Percentiles rank a stretch among this genome's conserved stretches.
Conservation (phyloP, 2,113 vertebrate genomes). For the Albula goreensis region DNA sequence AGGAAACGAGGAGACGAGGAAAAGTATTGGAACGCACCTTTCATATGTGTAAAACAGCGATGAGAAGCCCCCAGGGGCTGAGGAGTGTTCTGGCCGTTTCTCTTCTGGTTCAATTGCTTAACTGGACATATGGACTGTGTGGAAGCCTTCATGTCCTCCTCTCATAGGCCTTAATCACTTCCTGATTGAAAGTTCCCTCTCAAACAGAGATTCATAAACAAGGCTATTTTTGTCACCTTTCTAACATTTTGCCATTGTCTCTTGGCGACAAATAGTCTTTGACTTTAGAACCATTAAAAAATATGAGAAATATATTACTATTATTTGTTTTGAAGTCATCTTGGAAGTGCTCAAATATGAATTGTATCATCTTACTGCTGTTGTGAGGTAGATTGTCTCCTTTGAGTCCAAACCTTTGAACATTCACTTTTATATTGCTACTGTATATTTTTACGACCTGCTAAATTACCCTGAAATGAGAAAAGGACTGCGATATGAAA, state of each 20-base stretch:
- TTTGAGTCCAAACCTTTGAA: not conserved
- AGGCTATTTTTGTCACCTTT: not conserved
- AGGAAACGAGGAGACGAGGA: no score
- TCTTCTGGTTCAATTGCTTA: slow-evolving; percentile 62
- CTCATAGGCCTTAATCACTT: slow-evolving; percentile 72
- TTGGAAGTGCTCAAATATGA: not conserved
- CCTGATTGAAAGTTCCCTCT: slow-evolving; percentile 58
- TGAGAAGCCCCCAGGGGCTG: not conserved
- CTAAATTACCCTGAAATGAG: slow-evolving; percentile 50
- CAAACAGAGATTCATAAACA: not conserved
- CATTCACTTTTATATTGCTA: slow-evolving; percentile 4
- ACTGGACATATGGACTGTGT: slow-evolving; percentile 69
- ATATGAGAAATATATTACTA: not conserved
- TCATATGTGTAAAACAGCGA: no score
- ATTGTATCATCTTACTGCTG: not conserved
- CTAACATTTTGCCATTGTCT: not conserved
- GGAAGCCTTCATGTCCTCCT: slow-evolving; percentile 71
- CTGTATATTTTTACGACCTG: slow-evolving; percentile 44
- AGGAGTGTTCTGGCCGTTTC: slow-evolving; percentile 40
- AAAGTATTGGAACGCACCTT: no score
- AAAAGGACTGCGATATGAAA: slow-evolving; percentile 29
- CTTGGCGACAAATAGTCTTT: not conserved
- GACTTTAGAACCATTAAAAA: not conserved
- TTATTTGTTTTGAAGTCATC: not conserved
- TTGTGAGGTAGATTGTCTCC: not conserved